A percentile compares a stretch with the other conserved stretches of the same genome.
Evolutionary conservation across 2,888 invertebrate species (phyloP).

Genomic region (Erannis defoliaria): DNA sequence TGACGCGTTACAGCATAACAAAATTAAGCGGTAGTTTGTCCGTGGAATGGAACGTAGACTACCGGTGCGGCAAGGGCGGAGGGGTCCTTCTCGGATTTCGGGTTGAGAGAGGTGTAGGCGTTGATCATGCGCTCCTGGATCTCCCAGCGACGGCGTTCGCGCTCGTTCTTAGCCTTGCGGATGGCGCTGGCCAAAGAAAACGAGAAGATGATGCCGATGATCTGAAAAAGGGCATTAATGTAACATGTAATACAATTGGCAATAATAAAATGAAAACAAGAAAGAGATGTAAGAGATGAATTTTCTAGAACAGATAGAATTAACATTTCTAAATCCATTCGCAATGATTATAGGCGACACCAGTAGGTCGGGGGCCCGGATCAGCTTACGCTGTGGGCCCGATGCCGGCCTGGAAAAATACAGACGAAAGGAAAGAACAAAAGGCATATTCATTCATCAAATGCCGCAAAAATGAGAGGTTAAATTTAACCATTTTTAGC

Average conservation of each 20-base stretch:
- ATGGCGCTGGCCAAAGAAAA: conserved; percentile 95
- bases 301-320: too few species aligned
- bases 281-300: too few species aligned
- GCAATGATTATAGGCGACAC: too few species aligned
- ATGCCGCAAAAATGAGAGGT: too few species aligned
- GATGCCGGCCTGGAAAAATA: too few species aligned
- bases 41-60: conserved; percentile 83
- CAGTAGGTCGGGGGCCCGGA: too few species aligned
- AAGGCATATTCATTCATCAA: too few species aligned
- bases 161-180: conserved; percentile 91
- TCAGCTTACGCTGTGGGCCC: too few species aligned
- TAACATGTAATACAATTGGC: too few species aligned
- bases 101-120: conserved; percentile 78
- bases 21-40: conserved; percentile 69
- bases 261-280: neutral
- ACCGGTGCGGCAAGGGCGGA: conserved; percentile 60
- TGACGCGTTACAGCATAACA: neutral
- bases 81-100: conserved; percentile 65
- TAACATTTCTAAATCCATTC: too few species aligned
- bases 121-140: conserved; percentile 87
- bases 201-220: conserved; percentile 95
- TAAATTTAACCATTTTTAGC: too few species aligned
- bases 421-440: too few species aligned
- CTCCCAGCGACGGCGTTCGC: conserved; percentile 90
- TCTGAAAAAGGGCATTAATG: conserved; percentile 77